A percentile compares a stretch with the other conserved stretches of the same genome.
Conservation (phyloP, 2,888 invertebrate genomes). For the Cerastoderma edule region DNA sequence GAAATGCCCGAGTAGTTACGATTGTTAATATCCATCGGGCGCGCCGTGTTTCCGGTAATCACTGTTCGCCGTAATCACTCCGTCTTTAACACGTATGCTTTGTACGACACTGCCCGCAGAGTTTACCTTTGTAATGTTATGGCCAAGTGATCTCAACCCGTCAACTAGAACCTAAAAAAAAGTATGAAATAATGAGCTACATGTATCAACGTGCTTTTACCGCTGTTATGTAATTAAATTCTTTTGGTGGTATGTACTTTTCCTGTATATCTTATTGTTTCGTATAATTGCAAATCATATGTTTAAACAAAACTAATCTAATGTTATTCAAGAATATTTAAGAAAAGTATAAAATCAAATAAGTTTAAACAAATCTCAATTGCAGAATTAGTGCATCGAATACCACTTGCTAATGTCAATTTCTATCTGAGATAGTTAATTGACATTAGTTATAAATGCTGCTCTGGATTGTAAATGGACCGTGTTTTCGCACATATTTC, state of each 20-base stretch:
- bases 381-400: too few relatives aligned
- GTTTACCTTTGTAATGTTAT: constrained; percentile 35
- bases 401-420: too few relatives aligned
- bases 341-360: not conserved
- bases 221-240: too few relatives aligned
- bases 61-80: constrained; percentile 44
- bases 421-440: too few relatives aligned
- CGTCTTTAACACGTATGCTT: constrained; percentile 30
- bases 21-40: constrained; percentile 55
- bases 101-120: constrained; percentile 41
- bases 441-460: too few relatives aligned
- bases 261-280: not conserved
- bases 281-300: not conserved
- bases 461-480: too few relatives aligned
- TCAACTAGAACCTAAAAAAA: constrained; percentile 42
- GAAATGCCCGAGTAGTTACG: too few relatives aligned
- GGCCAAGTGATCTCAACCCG: constrained; percentile 42
- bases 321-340: not conserved
- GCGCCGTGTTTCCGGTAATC: constrained; percentile 51
- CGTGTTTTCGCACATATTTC: too few relatives aligned
- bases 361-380: too few relatives aligned
- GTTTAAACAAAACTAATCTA: not conserved
- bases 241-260: not conserved
- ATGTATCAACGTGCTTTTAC: not conserved
- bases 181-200: not conserved